Percentiles rank a stretch among this genome's conserved stretches.
Evolutionary conservation across 2,797 vertebrate species (phyloP).

Genomic region (Brachyalestes nurse): DNA sequence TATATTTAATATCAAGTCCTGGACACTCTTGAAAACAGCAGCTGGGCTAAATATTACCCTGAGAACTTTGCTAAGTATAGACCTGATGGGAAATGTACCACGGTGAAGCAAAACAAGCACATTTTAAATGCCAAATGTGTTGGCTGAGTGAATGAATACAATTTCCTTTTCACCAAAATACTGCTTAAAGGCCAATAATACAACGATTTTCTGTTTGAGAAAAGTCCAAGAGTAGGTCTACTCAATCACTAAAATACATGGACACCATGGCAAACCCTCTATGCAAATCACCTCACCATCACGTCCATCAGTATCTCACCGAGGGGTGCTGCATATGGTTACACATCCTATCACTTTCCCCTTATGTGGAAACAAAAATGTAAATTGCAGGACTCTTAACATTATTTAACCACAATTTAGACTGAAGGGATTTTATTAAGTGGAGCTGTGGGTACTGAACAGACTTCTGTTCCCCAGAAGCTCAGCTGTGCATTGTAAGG

Average conservation of each 20-base stretch:
- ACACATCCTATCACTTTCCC: conserved; percentile 10
- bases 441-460: conserved; percentile 17
- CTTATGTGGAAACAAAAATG: conserved; percentile 5
- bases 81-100: background rate
- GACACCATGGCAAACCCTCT: background rate
- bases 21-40: conserved; percentile 7
- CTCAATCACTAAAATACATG: background rate
- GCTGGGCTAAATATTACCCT: background rate
- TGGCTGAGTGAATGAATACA: too few species aligned
- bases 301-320: background rate
- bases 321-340: conserved; percentile 21
- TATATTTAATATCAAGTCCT: conserved; percentile 1
- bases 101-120: background rate
- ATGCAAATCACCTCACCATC: background rate
- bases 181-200: too few species aligned
- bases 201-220: too few species aligned
- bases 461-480: conserved; percentile 14
- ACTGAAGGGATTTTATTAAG: conserved; percentile 31
- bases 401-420: conserved; percentile 33
- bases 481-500: conserved; percentile 25
- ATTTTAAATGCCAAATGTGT: too few species aligned
- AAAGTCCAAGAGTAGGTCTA: background rate
- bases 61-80: background rate
- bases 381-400: conserved; percentile 26
- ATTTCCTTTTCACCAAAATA: too few species aligned